Evolutionary conservation across 2,113 vertebrate genomes (phyloP).

Genomic region (Paedocypris sp.): DNA sequence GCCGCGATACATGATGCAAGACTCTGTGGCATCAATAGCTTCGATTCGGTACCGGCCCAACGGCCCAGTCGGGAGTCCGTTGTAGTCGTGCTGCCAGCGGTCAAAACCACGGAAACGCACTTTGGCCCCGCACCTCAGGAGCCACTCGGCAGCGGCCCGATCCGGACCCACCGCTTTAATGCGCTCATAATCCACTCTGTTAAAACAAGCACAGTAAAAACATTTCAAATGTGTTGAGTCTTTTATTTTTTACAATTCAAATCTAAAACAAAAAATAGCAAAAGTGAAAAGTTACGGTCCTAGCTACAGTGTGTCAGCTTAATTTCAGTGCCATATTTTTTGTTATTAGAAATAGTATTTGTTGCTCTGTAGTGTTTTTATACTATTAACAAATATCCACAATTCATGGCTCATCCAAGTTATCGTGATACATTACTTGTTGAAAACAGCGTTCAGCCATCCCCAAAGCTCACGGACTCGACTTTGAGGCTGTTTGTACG

Average conservation of each 20-base stretch:
- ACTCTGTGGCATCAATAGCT: slow-evolving; percentile 80
- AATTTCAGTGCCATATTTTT: too few relatives aligned
- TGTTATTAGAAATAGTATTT: too few relatives aligned
- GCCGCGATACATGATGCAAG: slow-evolving; percentile 89
- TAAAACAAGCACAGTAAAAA: too few relatives aligned
- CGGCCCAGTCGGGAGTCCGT: slow-evolving; percentile 74
- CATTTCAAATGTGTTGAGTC: too few relatives aligned
- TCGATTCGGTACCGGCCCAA: slow-evolving; percentile 77
- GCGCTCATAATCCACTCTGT: slow-evolving; percentile 87
- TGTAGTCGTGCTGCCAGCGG: slow-evolving; percentile 87
- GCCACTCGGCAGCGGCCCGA: slow-evolving; percentile 87
- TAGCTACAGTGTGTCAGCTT: too few relatives aligned
- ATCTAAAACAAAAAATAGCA: too few relatives aligned
- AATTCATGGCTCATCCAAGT: too few relatives aligned
- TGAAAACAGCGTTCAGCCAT: slow-evolving; percentile 93
- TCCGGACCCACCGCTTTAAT: slow-evolving; percentile 78
- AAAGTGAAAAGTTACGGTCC: too few relatives aligned
- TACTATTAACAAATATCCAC: neutral
- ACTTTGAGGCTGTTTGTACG: slow-evolving; percentile 28
- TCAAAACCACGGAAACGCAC: slow-evolving; percentile 77
- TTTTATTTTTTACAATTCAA: too few relatives aligned
- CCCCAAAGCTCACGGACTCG: slow-evolving; percentile 76
- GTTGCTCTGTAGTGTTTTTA: neutral
- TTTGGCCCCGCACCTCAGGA: slow-evolving; percentile 82
- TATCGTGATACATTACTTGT: slow-evolving; percentile 71